Evolutionary conservation across 2,797 vertebrate species (phyloP).

Genomic region (Intellagama lesueurii): DNA sequence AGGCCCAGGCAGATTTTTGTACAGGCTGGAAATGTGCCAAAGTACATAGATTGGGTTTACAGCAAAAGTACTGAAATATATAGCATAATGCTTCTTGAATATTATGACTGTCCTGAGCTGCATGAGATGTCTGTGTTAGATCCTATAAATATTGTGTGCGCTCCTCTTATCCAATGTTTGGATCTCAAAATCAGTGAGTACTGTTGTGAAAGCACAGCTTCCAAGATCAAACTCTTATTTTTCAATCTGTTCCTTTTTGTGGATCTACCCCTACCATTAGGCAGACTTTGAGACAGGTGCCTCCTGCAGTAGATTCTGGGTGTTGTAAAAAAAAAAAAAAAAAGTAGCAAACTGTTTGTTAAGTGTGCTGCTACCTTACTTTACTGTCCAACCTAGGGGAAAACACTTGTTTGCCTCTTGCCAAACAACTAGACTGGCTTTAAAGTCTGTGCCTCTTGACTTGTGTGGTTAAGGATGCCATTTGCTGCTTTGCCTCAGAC

Average conservation of each 20-base stretch:
- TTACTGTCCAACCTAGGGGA: no score
- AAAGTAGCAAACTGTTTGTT: no score
- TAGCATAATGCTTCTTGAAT: neutral
- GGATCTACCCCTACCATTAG: neutral
- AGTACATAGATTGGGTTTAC: neutral
- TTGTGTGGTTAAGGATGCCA: neutral
- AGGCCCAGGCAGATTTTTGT: neutral
- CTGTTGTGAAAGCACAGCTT: neutral
- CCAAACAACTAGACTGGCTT: neutral
- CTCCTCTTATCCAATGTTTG: no score
- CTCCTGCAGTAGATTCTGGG: neutral
- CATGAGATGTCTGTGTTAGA: neutral
- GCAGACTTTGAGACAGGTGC: neutral
- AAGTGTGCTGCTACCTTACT: no score
- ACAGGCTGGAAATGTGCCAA: constrained; percentile 11
- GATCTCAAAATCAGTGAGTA: neutral
- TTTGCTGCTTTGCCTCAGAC: no score
- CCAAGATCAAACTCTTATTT: neutral
- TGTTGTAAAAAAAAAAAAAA: neutral
- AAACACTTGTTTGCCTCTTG: neutral
- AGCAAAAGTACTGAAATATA: neutral
- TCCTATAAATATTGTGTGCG: neutral
- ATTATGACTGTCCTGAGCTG: neutral
- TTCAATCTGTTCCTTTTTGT: neutral
- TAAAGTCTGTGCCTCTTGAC: neutral